A percentile compares a stretch with the other conserved stretches of the same genome.
Conservation (phyloP, 2,797 vertebrate genomes). For the Protonibea diacanthus region DNA sequence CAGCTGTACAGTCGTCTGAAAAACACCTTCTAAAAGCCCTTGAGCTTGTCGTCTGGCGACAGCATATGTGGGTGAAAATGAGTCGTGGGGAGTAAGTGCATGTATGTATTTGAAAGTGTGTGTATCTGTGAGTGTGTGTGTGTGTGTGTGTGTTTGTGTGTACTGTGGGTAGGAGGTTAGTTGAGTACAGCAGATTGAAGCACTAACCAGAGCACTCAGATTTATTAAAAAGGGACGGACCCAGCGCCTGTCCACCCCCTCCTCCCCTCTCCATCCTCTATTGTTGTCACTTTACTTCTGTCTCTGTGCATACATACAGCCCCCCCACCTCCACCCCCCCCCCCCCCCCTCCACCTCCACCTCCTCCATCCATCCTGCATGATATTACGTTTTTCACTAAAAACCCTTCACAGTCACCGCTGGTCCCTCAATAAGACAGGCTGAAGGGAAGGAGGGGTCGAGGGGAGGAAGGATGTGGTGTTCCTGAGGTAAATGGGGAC, state of each 20-base stretch:
- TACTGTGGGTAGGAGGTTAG: constrained; percentile 65
- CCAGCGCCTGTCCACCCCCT: constrained; percentile 50
- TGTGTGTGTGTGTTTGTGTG: constrained; percentile 39
- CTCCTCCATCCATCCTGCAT: constrained; percentile 45
- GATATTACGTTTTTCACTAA: constrained; percentile 81
- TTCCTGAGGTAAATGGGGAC: constrained; percentile 79
- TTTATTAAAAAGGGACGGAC: constrained; percentile 86
- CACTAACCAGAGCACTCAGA: constrained; percentile 87
- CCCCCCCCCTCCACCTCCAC: not conserved
- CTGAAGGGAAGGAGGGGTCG: constrained; percentile 37
- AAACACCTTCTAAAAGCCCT: constrained; percentile 75
- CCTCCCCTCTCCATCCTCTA: constrained; percentile 67
- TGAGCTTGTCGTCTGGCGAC: constrained; percentile 61
- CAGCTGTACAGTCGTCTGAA: constrained; percentile 58
- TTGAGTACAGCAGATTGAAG: constrained; percentile 82
- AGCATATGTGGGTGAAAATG: constrained; percentile 76
- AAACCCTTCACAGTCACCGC: constrained; percentile 70
- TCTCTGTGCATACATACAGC: constrained; percentile 73
- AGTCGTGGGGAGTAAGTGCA: constrained; percentile 73
- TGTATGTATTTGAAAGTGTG: constrained; percentile 65
- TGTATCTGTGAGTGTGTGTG: constrained; percentile 28
- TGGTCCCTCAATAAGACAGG: constrained; percentile 66
- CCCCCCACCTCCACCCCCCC: constrained; percentile 5
- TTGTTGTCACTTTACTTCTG: constrained; percentile 83
- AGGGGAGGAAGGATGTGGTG: constrained; percentile 75